These are phyloP conservation scores for Chinchilla lanigera DNA, from an alignment of 2,113 vertebrate species.

Conservation along the genomic window DNA sequence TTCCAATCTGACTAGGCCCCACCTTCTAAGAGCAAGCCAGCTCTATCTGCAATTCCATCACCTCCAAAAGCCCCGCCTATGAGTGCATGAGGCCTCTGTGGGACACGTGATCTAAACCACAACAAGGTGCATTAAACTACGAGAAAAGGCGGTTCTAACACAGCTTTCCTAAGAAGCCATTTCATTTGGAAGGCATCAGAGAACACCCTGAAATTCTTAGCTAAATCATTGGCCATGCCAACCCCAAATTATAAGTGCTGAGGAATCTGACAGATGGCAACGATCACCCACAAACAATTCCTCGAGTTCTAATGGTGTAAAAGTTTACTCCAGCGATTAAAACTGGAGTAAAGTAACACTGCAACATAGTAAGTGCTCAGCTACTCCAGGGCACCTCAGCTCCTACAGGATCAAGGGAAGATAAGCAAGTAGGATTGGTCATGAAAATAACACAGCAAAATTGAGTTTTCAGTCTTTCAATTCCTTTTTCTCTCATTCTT, in stretches of 20 bases:
- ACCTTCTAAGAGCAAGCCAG: not conserved
- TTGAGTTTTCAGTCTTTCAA: not conserved
- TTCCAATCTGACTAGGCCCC: not conserved
- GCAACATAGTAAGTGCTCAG: not conserved
- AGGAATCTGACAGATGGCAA: not conserved
- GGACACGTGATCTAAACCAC: not conserved
- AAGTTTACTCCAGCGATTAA: constrained; percentile 33
- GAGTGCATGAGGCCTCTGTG: not conserved
- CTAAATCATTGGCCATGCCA: not conserved
- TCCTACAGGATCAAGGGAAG: not conserved
- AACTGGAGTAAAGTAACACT: constrained; percentile 23
- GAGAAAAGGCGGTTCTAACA: not conserved
- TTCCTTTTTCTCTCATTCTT: not conserved
- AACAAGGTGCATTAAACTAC: not conserved
- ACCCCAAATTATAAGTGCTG: constrained; percentile 28
- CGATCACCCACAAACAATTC: not conserved
- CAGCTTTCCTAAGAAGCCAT: not conserved
- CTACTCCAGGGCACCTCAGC: not conserved
- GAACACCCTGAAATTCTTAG: constrained; percentile 6
- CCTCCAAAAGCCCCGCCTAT: not conserved
- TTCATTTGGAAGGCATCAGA: not conserved
- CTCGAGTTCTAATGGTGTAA: not conserved
- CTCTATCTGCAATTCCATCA: not conserved
- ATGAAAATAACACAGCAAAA: constrained; percentile 22
- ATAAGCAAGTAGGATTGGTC: not conserved